These are phyloP conservation scores for Phalloptychus januarius DNA, from an alignment of 2,797 vertebrate genomes.

Conservation along the genomic window DNA sequence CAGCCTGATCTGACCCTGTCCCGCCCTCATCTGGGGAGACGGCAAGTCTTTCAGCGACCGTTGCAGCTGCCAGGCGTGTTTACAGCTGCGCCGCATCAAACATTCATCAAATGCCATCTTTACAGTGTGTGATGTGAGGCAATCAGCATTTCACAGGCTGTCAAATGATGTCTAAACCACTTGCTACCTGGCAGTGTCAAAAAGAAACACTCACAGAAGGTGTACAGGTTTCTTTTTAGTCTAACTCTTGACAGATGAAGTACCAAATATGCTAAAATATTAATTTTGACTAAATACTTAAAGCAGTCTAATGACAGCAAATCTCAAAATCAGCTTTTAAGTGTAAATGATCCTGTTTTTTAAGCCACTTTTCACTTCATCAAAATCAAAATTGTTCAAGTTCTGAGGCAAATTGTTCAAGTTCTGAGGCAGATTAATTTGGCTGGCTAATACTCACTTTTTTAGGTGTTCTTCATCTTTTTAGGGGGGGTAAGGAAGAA, in stretches of 20 bases:
- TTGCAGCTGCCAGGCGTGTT: slow-evolving; percentile 84
- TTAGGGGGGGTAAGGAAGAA: slow-evolving; percentile 26
- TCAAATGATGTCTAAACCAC: slow-evolving; percentile 82
- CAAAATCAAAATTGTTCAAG: slow-evolving; percentile 72
- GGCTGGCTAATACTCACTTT: slow-evolving; percentile 60
- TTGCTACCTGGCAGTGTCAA: slow-evolving; percentile 82
- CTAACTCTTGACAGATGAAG: slow-evolving; percentile 76
- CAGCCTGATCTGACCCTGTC: slow-evolving; percentile 73
- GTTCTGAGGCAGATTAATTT: slow-evolving; percentile 73
- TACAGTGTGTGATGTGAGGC: slow-evolving; percentile 85
- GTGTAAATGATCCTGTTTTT: slow-evolving; percentile 76
- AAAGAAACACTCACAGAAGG: slow-evolving; percentile 75
- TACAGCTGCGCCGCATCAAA: slow-evolving; percentile 85
- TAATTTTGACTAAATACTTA: slow-evolving; percentile 85
- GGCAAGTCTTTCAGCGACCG: slow-evolving; percentile 68
- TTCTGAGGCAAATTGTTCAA: slow-evolving; percentile 73
- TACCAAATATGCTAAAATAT: slow-evolving; percentile 81
- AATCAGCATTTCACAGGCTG: slow-evolving; percentile 88
- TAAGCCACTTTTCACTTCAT: slow-evolving; percentile 61
- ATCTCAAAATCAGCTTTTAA: slow-evolving; percentile 81
- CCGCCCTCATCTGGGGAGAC: slow-evolving; percentile 73
- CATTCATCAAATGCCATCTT: slow-evolving; percentile 86
- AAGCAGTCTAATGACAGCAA: slow-evolving; percentile 80
- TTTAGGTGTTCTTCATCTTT: slow-evolving; percentile 50
- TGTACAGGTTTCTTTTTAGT: slow-evolving; percentile 76